These are phyloP conservation scores for Formicarius rufipectus DNA, from an alignment of 2,113 vertebrate genomes.

Conservation along the genomic window DNA sequence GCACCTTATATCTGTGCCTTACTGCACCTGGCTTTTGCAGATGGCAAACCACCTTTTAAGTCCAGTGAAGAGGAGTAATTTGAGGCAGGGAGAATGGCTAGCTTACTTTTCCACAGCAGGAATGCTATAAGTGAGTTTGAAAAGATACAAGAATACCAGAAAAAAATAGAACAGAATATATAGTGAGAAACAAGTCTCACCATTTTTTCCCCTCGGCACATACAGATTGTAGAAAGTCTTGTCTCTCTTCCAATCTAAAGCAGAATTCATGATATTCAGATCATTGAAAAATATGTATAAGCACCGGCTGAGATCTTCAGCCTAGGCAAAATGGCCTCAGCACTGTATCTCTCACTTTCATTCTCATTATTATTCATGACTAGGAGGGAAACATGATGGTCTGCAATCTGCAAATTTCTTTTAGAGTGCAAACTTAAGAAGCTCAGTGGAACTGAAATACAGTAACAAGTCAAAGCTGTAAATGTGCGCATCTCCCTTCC, in stretches of 20 bases:
- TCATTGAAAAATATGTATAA: slow-evolving; percentile 47
- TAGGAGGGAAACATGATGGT: slow-evolving; percentile 52
- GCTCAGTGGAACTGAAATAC: slow-evolving; percentile 12
- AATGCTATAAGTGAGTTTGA: slow-evolving; percentile 38
- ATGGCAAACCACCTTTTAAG: background rate
- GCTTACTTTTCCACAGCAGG: slow-evolving; percentile 12
- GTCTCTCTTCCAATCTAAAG: slow-evolving; percentile 40
- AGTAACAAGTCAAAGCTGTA: slow-evolving; percentile 17
- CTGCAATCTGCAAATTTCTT: slow-evolving; percentile 71
- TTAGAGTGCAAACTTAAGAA: slow-evolving; percentile 52
- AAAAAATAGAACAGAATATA: slow-evolving; percentile 21
- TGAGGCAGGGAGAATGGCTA: background rate
- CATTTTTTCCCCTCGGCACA: background rate
- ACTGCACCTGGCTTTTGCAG: slow-evolving; percentile 16
- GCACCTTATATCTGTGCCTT: background rate
- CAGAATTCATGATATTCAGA: slow-evolving; percentile 64
- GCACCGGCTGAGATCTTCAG: slow-evolving; percentile 51
- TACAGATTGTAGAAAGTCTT: slow-evolving; percentile 38
- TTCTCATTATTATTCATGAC: slow-evolving; percentile 65
- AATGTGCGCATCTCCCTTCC: background rate
- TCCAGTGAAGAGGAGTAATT: slow-evolving; percentile 23
- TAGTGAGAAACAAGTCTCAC: background rate
- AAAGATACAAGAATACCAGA: slow-evolving; percentile 9
- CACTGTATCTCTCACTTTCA: slow-evolving; percentile 44
- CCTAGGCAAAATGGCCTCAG: slow-evolving; percentile 55